Evolutionary conservation across 1,140 invertebrate genomes (phyloP), one percentile per base, ranked within the genome.

Genomic region (Branchinecta lynchi): DNA sequence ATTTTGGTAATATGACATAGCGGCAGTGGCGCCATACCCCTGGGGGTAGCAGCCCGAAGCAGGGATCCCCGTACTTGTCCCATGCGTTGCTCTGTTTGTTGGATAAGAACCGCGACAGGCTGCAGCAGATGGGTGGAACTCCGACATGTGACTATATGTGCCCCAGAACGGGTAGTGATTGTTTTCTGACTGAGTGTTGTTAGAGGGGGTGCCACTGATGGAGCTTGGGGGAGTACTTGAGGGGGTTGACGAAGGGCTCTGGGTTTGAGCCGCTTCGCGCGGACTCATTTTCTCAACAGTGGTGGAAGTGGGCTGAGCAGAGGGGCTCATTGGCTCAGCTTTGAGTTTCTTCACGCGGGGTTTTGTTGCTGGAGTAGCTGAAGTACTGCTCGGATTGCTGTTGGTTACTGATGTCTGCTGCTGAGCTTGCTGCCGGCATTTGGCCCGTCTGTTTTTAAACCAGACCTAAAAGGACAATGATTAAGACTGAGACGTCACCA

Each of bases 371-470:
- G 51, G 17, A 3, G 51, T 60, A 15, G 51, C 51, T 60, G 51
- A 60, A 60, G 51, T 60, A 20, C 51, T 60, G 51, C 51, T 60
- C 12, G 51, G 51, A 60, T 60, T 60, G 17, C 51, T 60, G 51
- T 60, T 60, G 12, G 51, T 60, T 12, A 60, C 17, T 60, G 51
- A 15, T 60, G 51, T 60, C 21, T 73, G 71, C 17, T 72, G 70
- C 66, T 73, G 71, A 10, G 74, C 67, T 68, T 76, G 74, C 67
- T 76, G 75, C 15, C 75, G 74, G 65, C 74, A 75, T 66, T 76
- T 76, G 67, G 75, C 75, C 7, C 75, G 74, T 0, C 75, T 68
- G 66, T 76, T 76, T 67, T 76, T 76, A 71, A 76, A 76, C 75
- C 75, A 76, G 46, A 76, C 75, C 75, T 76, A 68, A 20, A 60